Evolutionary conservation across 2,113 vertebrate species (phyloP).

Genomic region (Ursus arctos): DNA sequence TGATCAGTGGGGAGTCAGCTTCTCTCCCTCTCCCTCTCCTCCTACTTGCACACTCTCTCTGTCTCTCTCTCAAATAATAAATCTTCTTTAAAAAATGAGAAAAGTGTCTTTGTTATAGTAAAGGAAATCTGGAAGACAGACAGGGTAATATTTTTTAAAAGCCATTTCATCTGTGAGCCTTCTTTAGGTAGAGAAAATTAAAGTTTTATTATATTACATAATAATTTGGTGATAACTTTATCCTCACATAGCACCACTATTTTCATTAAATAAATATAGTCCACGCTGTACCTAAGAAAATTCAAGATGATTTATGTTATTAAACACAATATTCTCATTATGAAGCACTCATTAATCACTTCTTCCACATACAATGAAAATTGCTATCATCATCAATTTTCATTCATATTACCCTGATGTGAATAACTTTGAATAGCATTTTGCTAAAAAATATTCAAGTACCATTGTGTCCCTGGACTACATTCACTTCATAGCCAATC

Average conservation of each 20-base stretch:
- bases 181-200: constrained; percentile 66
- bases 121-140: constrained; percentile 49
- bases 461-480: constrained; percentile 48
- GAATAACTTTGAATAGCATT: constrained; percentile 85
- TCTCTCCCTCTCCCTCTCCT: not conserved
- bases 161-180: constrained; percentile 36
- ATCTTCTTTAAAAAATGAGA: not conserved
- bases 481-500: not conserved
- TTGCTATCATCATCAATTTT: constrained; percentile 85
- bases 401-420: constrained; percentile 81
- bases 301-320: constrained; percentile 79
- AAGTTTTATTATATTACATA: constrained; percentile 78
- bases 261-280: constrained; percentile 79
- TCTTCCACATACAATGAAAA: constrained; percentile 78
- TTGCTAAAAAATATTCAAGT: constrained; percentile 72
- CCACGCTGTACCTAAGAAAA: constrained; percentile 29
- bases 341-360: constrained; percentile 86
- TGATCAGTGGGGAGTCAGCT: not conserved
- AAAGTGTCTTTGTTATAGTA: not conserved
- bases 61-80: not conserved
- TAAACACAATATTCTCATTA: constrained; percentile 83
- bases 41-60: not conserved
- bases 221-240: constrained; percentile 80
- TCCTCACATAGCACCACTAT: constrained; percentile 72
- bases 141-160: constrained; percentile 64